phyloP scores from a whole-genome alignment of 2,888 invertebrate species.

The Lasius fuliginosus region DNA sequence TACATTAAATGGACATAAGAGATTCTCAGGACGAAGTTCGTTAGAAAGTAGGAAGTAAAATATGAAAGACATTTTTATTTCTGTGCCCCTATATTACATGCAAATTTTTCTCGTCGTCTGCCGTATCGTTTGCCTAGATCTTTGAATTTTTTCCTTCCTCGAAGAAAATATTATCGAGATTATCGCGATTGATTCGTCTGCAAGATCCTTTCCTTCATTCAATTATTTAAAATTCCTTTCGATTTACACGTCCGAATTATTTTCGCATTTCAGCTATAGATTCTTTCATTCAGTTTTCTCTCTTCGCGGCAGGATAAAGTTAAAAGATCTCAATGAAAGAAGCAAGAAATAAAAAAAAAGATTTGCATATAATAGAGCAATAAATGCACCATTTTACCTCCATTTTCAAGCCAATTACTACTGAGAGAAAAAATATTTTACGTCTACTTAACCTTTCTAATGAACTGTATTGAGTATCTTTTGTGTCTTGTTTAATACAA shows the following conservation, averaged over 20 bases:
- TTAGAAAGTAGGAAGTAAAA: not conserved
- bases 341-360: not conserved
- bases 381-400: not conserved
- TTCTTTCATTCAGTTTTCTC: not conserved
- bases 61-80: not conserved
- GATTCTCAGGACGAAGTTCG: not conserved
- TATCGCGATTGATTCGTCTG: not conserved
- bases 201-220: not conserved
- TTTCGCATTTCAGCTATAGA: not conserved
- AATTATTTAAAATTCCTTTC: not conserved
- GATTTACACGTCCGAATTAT: not conserved
- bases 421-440: not conserved
- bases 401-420: not conserved
- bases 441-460: not conserved
- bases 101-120: not conserved
- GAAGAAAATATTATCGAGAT: not conserved
- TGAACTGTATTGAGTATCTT: not conserved
- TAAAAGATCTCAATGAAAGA: not conserved
- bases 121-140: no score
- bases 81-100: not conserved
- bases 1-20: not conserved
- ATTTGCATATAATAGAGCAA: conserved; percentile 6
- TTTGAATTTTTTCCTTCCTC: not conserved
- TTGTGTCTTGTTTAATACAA: not conserved
- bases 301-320: not conserved